Evolutionary conservation across 2,888 invertebrate species (phyloP).

Genomic region (Psylliodes chrysocephalus): DNA sequence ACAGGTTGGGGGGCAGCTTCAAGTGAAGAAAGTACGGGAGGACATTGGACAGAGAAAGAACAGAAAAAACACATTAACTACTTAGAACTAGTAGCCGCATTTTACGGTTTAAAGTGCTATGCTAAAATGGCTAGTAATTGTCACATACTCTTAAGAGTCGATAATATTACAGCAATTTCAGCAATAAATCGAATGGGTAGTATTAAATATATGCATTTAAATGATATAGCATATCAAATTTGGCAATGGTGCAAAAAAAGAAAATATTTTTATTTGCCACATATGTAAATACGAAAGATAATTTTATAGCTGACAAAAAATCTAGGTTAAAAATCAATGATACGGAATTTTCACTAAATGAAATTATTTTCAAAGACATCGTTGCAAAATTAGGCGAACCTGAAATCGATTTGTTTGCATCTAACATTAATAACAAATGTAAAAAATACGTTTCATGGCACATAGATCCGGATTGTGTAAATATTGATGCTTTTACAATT

Average conservation of each 20-base stretch:
- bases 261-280: conserved; percentile 31
- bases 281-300: conserved; percentile 28
- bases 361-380: no score
- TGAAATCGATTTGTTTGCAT: no score
- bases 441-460: no score
- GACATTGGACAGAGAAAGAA: conserved; percentile 27
- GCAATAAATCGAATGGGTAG: conserved; percentile 40
- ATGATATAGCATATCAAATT: conserved; percentile 20
- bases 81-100: conserved; percentile 33
- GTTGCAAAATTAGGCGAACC: no score
- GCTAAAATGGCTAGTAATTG: conserved; percentile 20
- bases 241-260: conserved; percentile 36
- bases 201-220: conserved; percentile 2
- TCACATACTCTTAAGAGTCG: conserved; percentile 31
- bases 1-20: no score
- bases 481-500: no score
- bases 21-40: no score
- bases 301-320: no score
- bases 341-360: no score
- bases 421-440: no score
- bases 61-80: conserved; percentile 34
- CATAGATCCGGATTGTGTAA: no score
- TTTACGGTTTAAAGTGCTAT: conserved; percentile 35
- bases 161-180: conserved; percentile 38
- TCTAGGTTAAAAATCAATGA: no score